Conservation (phyloP, 2,888 invertebrate genomes). For the Clistopyga incitator region DNA sequence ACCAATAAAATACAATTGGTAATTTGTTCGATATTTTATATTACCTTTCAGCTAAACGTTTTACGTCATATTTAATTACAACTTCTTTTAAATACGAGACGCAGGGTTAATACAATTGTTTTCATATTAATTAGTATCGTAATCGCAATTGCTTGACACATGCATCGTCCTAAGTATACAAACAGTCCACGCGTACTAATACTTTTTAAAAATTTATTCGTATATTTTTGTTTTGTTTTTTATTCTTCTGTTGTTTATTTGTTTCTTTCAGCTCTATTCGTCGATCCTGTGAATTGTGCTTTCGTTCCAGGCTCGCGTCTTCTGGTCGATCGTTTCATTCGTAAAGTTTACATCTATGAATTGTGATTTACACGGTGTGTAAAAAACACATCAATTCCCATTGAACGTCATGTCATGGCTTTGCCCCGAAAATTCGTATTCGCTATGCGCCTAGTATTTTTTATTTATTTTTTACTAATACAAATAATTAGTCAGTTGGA, state of each 20-base stretch:
- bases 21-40: constrained; percentile 61
- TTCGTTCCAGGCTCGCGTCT: background rate
- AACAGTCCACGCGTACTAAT: constrained; percentile 71
- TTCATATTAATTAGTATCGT: constrained; percentile 73
- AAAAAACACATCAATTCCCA: constrained; percentile 79
- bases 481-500: constrained; percentile 24
- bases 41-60: constrained; percentile 51
- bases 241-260: constrained; percentile 17
- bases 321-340: constrained; percentile 16
- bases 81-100: constrained; percentile 70
- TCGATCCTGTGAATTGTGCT: constrained; percentile 47
- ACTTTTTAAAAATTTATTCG: constrained; percentile 27
- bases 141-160: constrained; percentile 79
- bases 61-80: constrained; percentile 67
- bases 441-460: constrained; percentile 12
- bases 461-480: constrained; percentile 9
- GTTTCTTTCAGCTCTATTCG: constrained; percentile 39
- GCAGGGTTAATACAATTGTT: constrained; percentile 73
- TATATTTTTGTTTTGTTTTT: constrained; percentile 39
- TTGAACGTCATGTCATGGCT: constrained; percentile 50
- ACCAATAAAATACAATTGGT: constrained; percentile 58
- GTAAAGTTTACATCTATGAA: constrained; percentile 20
- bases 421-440: constrained; percentile 34
- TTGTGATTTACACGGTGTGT: constrained; percentile 67
- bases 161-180: constrained; percentile 79